Conservation (phyloP, 2,797 vertebrate species). For the Bradypodion ventrale region DNA sequence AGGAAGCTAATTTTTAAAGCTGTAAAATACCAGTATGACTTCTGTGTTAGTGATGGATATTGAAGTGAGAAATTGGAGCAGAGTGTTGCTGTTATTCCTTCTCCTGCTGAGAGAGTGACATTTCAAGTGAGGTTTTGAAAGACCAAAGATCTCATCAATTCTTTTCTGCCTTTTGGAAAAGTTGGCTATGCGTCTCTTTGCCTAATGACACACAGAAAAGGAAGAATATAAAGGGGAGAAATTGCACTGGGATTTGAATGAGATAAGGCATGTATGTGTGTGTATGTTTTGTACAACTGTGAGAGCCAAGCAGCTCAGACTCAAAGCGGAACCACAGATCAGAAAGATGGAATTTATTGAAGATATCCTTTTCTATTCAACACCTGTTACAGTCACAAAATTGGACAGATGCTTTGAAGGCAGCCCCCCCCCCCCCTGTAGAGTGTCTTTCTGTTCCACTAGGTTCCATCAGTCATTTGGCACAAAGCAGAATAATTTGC, state of each 20-base stretch:
- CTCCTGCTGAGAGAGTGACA: slow-evolving; percentile 16
- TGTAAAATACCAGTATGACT: not conserved
- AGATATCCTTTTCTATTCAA: slow-evolving; percentile 41
- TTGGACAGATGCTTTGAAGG: slow-evolving; percentile 49
- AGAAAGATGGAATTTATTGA: slow-evolving; percentile 37
- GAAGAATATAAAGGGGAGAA: not conserved
- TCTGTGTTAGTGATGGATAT: not conserved
- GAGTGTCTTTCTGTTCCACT: slow-evolving; percentile 43
- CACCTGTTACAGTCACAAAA: slow-evolving; percentile 50
- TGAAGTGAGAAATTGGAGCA: not conserved
- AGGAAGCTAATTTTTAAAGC: not conserved
- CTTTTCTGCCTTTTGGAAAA: slow-evolving; percentile 15
- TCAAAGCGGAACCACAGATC: slow-evolving; percentile 37
- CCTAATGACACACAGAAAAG: slow-evolving; percentile 7
- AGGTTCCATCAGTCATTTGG: slow-evolving; percentile 38
- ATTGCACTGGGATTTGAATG: not conserved
- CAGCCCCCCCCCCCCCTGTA: slow-evolving; percentile 22
- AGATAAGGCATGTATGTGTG: not conserved
- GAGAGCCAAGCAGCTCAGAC: not conserved
- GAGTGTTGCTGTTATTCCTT: not conserved
- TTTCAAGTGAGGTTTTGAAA: slow-evolving; percentile 26
- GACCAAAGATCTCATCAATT: slow-evolving; percentile 21
- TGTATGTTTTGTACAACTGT: not conserved
- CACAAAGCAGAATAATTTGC: slow-evolving; percentile 42
- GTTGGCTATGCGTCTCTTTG: slow-evolving; percentile 4